A percentile compares a stretch with the other conserved stretches of the same genome.
phyloP scores from a whole-genome alignment of 2,888 invertebrate genomes.

The Napeogenes sylphis region DNA sequence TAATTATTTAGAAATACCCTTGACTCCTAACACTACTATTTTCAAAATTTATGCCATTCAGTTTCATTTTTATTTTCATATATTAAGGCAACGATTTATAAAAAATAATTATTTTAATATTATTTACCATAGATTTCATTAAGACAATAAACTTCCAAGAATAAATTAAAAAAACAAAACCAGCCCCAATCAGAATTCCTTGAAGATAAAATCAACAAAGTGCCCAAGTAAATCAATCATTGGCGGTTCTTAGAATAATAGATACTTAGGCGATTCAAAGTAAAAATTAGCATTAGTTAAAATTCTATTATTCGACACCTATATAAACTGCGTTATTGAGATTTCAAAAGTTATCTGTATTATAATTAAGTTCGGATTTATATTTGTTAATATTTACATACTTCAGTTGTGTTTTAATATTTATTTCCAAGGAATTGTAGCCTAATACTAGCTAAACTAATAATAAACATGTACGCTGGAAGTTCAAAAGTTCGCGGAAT shows the following conservation, averaged over 20 bases:
- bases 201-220: slow-evolving; percentile 1
- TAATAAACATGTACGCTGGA: too few relatives aligned
- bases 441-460: too few relatives aligned
- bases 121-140: background rate
- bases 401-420: background rate
- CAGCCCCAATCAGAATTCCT: background rate
- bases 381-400: background rate
- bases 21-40: too few relatives aligned
- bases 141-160: background rate
- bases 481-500: too few relatives aligned
- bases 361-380: background rate
- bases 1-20: too few relatives aligned
- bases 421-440: background rate
- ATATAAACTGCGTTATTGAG: background rate
- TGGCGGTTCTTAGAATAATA: slow-evolving; percentile 9
- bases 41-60: too few relatives aligned
- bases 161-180: slow-evolving; percentile 2
- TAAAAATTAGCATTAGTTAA: background rate
- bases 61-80: background rate
- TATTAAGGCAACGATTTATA: background rate
- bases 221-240: slow-evolving; percentile 23
- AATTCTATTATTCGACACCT: too few relatives aligned
- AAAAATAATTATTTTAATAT: background rate
- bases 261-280: background rate
- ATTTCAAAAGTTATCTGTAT: background rate